Percentiles rank a stretch among this genome's conserved stretches.
These are phyloP conservation scores for Pseudoatta argentina DNA, from an alignment of 1,140 invertebrate species.

Conservation along the genomic window DNA sequence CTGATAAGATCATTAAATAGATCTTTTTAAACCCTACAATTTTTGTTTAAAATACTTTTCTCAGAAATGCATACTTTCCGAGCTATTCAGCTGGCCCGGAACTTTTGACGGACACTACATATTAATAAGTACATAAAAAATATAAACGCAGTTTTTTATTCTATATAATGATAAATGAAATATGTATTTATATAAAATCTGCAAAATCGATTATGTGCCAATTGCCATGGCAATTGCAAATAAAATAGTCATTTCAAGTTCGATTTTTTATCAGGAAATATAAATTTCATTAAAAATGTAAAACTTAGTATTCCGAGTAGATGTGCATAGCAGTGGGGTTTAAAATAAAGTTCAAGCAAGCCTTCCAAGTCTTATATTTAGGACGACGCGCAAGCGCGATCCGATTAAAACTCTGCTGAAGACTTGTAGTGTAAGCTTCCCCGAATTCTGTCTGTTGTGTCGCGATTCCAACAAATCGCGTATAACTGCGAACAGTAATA, in stretches of 20 bases:
- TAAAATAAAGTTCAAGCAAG: slow-evolving; percentile 81
- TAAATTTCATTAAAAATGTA: slow-evolving; percentile 44
- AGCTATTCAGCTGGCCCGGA: too few relatives aligned
- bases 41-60: too few relatives aligned
- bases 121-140: background rate
- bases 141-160: background rate
- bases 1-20: too few relatives aligned
- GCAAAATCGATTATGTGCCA: background rate
- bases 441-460: slow-evolving; percentile 55
- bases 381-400: slow-evolving; percentile 81
- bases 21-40: too few relatives aligned
- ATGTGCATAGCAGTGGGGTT: slow-evolving; percentile 63
- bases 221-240: background rate
- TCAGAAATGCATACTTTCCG: too few relatives aligned
- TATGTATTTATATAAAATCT: background rate
- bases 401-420: slow-evolving; percentile 73
- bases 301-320: background rate
- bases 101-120: too few relatives aligned
- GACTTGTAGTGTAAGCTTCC: slow-evolving; percentile 68
- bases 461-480: slow-evolving; percentile 55
- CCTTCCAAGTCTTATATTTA: slow-evolving; percentile 82
- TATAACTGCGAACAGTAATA: slow-evolving; percentile 21
- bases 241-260: background rate
- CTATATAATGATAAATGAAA: background rate
- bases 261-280: background rate